Base-by-base conservation (phyloP, 2,888 invertebrate genomes). In the Drosophila robusta region DNA sequence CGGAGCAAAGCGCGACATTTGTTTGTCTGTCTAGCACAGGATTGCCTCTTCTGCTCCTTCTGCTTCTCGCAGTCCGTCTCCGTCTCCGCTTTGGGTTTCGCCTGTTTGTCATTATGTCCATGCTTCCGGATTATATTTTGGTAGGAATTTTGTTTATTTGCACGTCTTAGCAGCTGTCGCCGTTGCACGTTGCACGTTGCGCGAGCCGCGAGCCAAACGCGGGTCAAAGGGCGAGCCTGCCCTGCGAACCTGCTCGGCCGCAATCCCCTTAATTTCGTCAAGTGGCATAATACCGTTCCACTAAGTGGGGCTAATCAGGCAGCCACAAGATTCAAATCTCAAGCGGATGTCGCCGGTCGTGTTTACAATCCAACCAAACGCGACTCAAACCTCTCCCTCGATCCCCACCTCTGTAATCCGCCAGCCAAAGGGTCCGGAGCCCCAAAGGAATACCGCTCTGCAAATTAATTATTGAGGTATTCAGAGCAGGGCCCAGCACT, bases 51-150 rank as follows among this genome's bases (percentile, higher is more conserved):
- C 5, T 12, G 18, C 49, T 55, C 32, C 24, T 29, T 29, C 29
- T 29, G 29, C 29, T 9, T 8, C 29, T 29, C 3, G 3, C 29
- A 29, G 29, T 29, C 29, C 29, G 29, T 9, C 29, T 9, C 9
- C 45, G 26, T 41, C 42, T 26, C 26, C 44, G 55, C 56, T 50
- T 52, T 57, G 71, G 58, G 49, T 51, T 68, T 61, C 56, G 66
- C 51, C 80, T 72, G 78, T 87, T 82, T 82, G 87, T 82, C 82
- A 84, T 83, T 87, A 77, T 87, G 82, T 84, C 75, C 76, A 64
- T 73, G 86, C 72, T 85, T 84, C 87, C 79, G 83, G 83, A 84
- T 84, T 84, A 84, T 87, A 87, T 84, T 87, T 84, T 73, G 81
- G 67, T 63, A 26, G 78, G 74, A 81, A 81, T 84, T 78, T 70